phyloP scores from a whole-genome alignment of 1,140 invertebrate species.

The Triops longicaudatus region DNA sequence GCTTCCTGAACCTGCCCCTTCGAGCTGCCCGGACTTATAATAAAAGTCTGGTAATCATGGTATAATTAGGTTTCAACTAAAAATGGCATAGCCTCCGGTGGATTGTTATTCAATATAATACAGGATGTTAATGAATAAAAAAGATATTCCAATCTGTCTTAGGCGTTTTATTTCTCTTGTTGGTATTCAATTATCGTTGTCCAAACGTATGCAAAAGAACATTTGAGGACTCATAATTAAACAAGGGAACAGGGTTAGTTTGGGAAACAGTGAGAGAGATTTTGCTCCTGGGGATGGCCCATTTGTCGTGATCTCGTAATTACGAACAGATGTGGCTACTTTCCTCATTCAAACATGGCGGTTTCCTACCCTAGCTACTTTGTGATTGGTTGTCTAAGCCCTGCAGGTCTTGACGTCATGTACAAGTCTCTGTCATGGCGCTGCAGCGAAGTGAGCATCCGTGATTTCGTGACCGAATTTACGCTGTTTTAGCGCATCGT shows the following conservation, averaged over 20 bases:
- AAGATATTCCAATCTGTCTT: background rate
- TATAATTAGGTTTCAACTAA: background rate
- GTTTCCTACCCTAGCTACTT: background rate
- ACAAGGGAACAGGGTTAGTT: background rate
- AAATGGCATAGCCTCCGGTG: background rate
- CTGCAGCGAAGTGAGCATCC: background rate
- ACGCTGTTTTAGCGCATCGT: background rate
- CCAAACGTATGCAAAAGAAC: background rate
- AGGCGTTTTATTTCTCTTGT: conserved; percentile 3
- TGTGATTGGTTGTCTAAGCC: background rate
- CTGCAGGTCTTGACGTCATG: background rate
- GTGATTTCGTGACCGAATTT: conserved; percentile 10
- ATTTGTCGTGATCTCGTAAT: background rate
- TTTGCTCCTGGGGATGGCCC: background rate
- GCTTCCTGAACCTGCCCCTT: background rate
- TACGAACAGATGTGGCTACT: background rate
- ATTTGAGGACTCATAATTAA: background rate
- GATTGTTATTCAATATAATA: conserved; percentile 1
- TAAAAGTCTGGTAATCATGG: background rate
- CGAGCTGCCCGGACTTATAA: background rate
- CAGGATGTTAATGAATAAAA: background rate
- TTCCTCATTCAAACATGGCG: background rate
- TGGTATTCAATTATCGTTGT: background rate
- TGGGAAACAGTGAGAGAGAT: background rate
- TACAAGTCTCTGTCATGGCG: background rate